Evolutionary conservation across 2,113 vertebrate species (phyloP), one percentile per base, ranked within the genome.

Genomic region (Cephalophus harveyi): DNA sequence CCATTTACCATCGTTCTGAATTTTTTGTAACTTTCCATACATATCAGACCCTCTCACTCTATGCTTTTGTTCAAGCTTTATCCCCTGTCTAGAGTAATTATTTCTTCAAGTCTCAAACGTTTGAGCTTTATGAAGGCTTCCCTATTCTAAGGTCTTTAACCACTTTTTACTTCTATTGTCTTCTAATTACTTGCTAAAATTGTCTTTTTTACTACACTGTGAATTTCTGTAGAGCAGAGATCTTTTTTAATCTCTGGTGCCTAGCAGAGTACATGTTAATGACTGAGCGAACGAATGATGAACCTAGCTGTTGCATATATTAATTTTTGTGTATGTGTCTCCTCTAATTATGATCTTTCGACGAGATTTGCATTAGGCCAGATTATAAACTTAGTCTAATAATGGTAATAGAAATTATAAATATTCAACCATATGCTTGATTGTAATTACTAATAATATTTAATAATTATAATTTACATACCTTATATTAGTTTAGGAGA

Each of bases 161-260:
- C 62, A 95, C 54, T 90, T 94, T 94, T 88, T 48, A 96, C 71
- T 89, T 89, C 78, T 40, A 76, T 43, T 90, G 92, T 96, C 91
- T 97, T 97, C 52, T 97, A 97, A 98, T 95, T 92, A 76, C 79
- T 88, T 94, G 76, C 85, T 95, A 95, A 96, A 92, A 95, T 90
- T 93, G 33, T 95, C 93, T 94, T 54, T 95, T 94, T 97, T 78
- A 90, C 54, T 92, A 91, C 64, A 93, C 21, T 23, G 28, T 60
- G 57, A 94, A 92, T 98, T 98, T 97, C 81, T 96, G 83, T 84
- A 96, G 46, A 97, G 48, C 23, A 91, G 23, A 95, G 67, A 95
- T 95, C 90, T 64, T 90, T 52, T 92, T 78, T 60, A 97, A 96
- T 91, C 81, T 82, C 88, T 55, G 76, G 93, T 82, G 91, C 91